Percentiles rank a stretch among this genome's conserved stretches.
Conservation (phyloP, 2,797 vertebrate species). For the Pseudochirops cupreus region DNA sequence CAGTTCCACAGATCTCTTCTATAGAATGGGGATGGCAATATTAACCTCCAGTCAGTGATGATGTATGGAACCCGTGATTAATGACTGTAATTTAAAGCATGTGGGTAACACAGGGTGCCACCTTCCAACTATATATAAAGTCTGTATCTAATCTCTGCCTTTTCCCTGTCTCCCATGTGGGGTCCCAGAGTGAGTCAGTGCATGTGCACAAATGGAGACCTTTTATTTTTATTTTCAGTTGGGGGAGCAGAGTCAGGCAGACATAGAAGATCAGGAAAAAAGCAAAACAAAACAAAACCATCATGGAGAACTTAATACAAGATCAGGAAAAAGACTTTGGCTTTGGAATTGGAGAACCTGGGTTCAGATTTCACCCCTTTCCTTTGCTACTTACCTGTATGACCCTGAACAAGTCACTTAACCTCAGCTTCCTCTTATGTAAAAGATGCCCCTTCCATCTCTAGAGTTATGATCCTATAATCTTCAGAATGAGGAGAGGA, state of each 20-base stretch:
- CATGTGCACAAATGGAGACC: neutral
- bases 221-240: neutral
- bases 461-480: neutral
- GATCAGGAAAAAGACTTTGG: rapidly evolving
- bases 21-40: neutral
- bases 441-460: neutral
- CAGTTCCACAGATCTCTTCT: neutral
- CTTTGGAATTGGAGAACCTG: neutral
- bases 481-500: neutral
- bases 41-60: neutral
- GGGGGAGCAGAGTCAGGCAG: neutral
- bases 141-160: neutral
- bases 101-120: neutral
- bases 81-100: neutral
- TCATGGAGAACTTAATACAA: neutral
- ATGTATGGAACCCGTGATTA: neutral
- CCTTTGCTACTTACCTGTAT: neutral
- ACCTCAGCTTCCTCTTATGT: neutral
- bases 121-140: neutral
- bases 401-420: neutral
- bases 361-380: neutral
- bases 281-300: neutral
- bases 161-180: neutral
- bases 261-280: neutral
- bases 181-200: neutral